Base-by-base conservation (phyloP, 1,140 invertebrate genomes). In the Caerostris darwini region DNA sequence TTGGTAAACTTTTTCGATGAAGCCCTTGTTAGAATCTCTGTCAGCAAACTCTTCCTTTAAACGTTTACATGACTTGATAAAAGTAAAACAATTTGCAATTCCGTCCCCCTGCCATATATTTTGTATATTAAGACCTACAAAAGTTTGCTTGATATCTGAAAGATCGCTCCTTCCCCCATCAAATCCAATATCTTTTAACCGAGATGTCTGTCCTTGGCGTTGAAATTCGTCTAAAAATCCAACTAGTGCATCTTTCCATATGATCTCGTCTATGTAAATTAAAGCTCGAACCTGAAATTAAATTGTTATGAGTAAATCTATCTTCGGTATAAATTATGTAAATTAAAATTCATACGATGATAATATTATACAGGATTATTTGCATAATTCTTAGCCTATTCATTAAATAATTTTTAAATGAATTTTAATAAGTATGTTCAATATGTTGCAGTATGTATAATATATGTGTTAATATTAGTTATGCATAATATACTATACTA, bases 61-160 rank as follows among this genome's bases (percentile, higher is more conserved):
- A 10, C 82, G 77, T 7, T 5, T 5, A 57, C 12, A n/a, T 7
- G 54, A 8, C 7, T n/a, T 56, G 2, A 85, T 10, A 85, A 17
- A 10, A 5, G 17, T 17, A 57, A 85, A 58, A 19, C 94, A 94
- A 50, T 93, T 94, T 5, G 56, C 34, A 1, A 3, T 34, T 0
- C 94, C 94, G 56, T 94, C 94, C 3, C 94, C 94, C 1, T 85
- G 59, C 94, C 94, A 94, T 34, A 92, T n/a, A 58, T 81, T 85
- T 3, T 77, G 10, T n/a, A 85, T 85, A 5, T 83, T 50, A 3
- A 82, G n/a, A 7, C 59, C 10, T 56, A n/a, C 3, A 8, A 92
- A 83, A 5, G 10, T 54, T 3, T 50, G 50, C 12, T 7, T 5
- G 5, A 92, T 82, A 34, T 81, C 71, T 10, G 57, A 59, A 54